phyloP scores from a whole-genome alignment of 2,113 vertebrate species.

The Eulacestoma nigropectus region DNA sequence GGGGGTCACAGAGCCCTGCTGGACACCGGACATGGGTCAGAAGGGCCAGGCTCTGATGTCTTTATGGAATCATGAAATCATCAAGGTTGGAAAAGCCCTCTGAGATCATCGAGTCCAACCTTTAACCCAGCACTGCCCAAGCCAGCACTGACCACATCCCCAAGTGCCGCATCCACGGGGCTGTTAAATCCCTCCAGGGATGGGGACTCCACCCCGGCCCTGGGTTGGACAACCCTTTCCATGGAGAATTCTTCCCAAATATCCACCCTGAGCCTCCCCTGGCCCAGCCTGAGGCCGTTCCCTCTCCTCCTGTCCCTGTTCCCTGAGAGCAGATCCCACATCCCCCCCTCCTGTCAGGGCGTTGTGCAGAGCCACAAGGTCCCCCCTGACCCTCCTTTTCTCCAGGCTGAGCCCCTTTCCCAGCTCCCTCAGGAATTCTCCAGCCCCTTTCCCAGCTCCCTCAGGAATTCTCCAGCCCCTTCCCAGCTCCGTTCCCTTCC shows the following conservation, averaged over 20 bases:
- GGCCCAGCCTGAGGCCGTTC: not conserved
- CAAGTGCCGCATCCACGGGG: not conserved
- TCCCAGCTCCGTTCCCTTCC: accelerated
- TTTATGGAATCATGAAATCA: not conserved
- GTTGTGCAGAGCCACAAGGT: not conserved
- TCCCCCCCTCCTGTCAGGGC: not conserved
- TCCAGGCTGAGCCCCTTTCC: too few relatives aligned
- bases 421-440: too few relatives aligned
- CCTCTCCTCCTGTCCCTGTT: not conserved
- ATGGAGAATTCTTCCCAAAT: not conserved
- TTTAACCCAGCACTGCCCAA: not conserved
- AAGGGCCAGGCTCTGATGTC: not conserved
- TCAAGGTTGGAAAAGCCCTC: not conserved
- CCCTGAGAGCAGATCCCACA: not conserved
- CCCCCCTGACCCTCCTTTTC: not conserved
- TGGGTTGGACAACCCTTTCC: not conserved
- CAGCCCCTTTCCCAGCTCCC: not conserved
- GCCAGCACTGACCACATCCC: not conserved
- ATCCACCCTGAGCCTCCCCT: accelerated
- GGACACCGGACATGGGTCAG: accelerated
- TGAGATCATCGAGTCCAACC: accelerated
- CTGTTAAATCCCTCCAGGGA: not conserved
- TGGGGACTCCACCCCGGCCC: not conserved
- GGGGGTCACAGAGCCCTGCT: not conserved
- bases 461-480: not conserved